Conservation (phyloP, 1,140 invertebrate genomes). For the Kradibia gibbosae region DNA sequence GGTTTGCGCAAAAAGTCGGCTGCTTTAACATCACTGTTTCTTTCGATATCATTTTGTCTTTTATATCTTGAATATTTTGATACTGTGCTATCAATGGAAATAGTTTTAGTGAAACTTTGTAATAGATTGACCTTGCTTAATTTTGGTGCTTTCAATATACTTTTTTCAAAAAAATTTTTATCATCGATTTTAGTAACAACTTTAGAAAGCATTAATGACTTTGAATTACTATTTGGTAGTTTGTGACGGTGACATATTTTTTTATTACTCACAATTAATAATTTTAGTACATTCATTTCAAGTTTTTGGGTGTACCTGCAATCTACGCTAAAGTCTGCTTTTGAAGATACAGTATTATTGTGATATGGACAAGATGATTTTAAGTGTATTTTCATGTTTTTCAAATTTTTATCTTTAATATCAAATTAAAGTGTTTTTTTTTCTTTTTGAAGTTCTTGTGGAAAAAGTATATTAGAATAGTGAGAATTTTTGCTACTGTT, state of each 20-base stretch:
- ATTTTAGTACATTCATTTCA: not conserved
- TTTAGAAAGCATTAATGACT: not conserved
- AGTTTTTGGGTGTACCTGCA: slow-evolving; percentile 43
- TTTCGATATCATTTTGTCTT: not conserved
- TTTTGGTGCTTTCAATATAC: slow-evolving; percentile 52
- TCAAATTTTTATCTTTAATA: not conserved
- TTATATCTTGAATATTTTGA: slow-evolving; percentile 47
- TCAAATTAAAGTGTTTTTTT: not conserved
- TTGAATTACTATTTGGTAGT: not conserved
- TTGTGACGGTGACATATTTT: not conserved
- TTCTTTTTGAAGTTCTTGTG: not conserved
- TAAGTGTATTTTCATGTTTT: slow-evolving; percentile 39
- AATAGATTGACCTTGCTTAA: slow-evolving; percentile 52
- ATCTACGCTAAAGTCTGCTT: slow-evolving; percentile 56
- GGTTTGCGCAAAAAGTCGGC: slow-evolving; percentile 44
- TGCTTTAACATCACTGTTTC: not conserved
- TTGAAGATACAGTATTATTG: slow-evolving; percentile 34
- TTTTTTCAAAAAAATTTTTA: not conserved
- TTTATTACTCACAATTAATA: not conserved
- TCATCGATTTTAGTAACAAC: not conserved
- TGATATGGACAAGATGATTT: slow-evolving; percentile 50
- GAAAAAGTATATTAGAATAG: no score
- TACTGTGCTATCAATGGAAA: slow-evolving; percentile 52
- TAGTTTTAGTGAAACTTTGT: slow-evolving; percentile 54
- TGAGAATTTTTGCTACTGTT: no score